These are phyloP conservation scores for Aegithalos caudatus DNA, from an alignment of 2,113 vertebrate species.

Conservation along the genomic window DNA sequence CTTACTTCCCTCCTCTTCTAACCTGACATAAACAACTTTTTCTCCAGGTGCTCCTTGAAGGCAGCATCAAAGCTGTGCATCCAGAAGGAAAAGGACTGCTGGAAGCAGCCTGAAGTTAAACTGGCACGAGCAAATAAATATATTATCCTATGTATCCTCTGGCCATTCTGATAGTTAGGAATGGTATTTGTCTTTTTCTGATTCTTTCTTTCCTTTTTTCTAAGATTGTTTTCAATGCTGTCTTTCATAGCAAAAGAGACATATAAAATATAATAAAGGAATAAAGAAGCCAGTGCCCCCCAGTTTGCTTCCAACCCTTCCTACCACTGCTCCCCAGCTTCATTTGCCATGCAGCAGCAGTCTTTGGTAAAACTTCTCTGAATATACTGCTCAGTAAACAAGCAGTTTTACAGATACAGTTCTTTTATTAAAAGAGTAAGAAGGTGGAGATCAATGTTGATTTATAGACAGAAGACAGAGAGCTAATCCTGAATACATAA, in stretches of 20 bases:
- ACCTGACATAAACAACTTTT: neutral
- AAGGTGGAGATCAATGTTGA: neutral
- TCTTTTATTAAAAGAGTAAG: slow-evolving; percentile 6
- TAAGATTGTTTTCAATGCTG: neutral
- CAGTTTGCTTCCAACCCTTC: neutral
- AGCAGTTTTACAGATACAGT: neutral
- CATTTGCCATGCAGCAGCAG: neutral
- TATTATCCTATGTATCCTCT: neutral
- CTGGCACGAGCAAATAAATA: neutral
- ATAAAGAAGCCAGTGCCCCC: neutral
- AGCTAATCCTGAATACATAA: neutral
- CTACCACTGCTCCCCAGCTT: neutral
- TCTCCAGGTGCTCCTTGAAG: neutral
- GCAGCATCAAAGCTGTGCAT: slow-evolving; percentile 8
- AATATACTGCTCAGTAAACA: neutral
- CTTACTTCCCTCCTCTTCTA: neutral
- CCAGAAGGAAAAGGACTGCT: slow-evolving; percentile 33
- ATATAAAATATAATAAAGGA: neutral
- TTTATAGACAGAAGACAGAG: neutral
- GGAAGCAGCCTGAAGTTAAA: slow-evolving; percentile 11
- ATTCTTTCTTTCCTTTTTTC: neutral
- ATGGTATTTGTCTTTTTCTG: neutral
- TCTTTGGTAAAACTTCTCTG: neutral
- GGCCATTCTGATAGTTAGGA: neutral
- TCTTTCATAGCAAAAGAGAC: neutral